These are phyloP conservation scores for Lampropteryx suffumata DNA, from an alignment of 2,888 invertebrate species.

Conservation along the genomic window DNA sequence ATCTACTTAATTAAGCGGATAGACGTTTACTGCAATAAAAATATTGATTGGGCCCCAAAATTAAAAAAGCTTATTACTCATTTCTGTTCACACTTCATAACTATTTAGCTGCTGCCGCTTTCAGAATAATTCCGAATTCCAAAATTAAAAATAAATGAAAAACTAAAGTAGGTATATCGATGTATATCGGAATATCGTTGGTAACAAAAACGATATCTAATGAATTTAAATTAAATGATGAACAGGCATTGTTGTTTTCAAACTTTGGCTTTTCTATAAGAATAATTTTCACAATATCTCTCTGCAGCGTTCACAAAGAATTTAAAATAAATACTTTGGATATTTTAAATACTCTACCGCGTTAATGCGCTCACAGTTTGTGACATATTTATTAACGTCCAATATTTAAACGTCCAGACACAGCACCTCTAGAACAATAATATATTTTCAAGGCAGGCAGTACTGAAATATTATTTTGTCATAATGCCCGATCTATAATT, in stretches of 20 bases:
- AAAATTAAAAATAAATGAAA: not conserved
- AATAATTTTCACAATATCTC: not conserved
- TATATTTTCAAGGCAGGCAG: slow-evolving; percentile 59
- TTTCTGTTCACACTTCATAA: slow-evolving; percentile 18
- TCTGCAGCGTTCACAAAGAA: not conserved
- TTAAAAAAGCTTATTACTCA: slow-evolving; percentile 30
- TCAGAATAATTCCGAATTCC: slow-evolving; percentile 1
- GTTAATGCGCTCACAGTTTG: slow-evolving; percentile 7
- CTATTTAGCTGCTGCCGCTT: slow-evolving; percentile 6
- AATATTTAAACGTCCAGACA: slow-evolving; percentile 31
- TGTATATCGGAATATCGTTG: too few relatives aligned
- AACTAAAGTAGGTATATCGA: too few relatives aligned
- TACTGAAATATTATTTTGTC: slow-evolving; percentile 68
- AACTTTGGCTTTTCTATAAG: too few relatives aligned
- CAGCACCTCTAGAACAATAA: slow-evolving; percentile 47
- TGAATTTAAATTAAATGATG: too few relatives aligned
- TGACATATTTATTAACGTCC: slow-evolving; percentile 32
- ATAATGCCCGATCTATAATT: slow-evolving; percentile 75
- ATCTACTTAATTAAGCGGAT: slow-evolving; percentile 43
- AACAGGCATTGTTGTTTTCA: too few relatives aligned
- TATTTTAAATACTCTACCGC: slow-evolving; percentile 8
- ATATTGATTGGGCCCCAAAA: slow-evolving; percentile 28
- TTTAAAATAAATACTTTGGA: slow-evolving; percentile 7
- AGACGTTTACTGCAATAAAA: slow-evolving; percentile 40
- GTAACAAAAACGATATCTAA: too few relatives aligned